Percentiles rank a stretch among this genome's conserved stretches.
phyloP scores from a whole-genome alignment of 2,797 vertebrate species.

The Anableps anableps region DNA sequence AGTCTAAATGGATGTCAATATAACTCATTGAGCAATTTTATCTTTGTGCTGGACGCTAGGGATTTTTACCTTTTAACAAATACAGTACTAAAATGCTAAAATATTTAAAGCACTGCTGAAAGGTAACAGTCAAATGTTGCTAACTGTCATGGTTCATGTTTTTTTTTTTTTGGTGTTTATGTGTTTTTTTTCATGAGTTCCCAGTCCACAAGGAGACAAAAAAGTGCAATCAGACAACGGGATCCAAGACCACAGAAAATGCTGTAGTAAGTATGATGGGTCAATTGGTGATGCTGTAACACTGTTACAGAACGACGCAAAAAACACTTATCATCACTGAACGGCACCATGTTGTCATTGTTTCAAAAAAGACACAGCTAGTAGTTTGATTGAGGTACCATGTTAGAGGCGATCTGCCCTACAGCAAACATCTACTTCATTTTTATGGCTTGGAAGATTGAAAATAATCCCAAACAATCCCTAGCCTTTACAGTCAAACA shows the following conservation, averaged over 20 bases:
- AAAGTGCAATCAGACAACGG: too few species aligned
- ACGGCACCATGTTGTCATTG: too few species aligned
- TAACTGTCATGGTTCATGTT: background rate
- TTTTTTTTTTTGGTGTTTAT: background rate
- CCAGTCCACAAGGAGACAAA: too few species aligned
- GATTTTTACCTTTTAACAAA: background rate
- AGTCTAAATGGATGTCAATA: background rate
- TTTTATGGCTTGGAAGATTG: background rate
- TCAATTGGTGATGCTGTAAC: too few species aligned
- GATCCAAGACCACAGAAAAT: too few species aligned
- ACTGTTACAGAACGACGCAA: too few species aligned
- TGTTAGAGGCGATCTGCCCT: background rate
- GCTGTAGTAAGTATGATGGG: too few species aligned
- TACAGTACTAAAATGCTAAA: background rate
- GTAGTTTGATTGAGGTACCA: background rate
- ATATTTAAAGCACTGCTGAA: background rate
- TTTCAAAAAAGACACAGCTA: too few species aligned
- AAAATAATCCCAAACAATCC: background rate
- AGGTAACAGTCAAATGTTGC: background rate
- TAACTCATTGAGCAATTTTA: background rate
- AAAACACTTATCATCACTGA: too few species aligned
- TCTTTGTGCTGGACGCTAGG: background rate
- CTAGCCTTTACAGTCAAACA: background rate
- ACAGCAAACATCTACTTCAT: background rate
- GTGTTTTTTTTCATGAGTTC: background rate